These are phyloP conservation scores for Callaeas wilsoni DNA, from an alignment of 2,113 vertebrate genomes.

Conservation along the genomic window DNA sequence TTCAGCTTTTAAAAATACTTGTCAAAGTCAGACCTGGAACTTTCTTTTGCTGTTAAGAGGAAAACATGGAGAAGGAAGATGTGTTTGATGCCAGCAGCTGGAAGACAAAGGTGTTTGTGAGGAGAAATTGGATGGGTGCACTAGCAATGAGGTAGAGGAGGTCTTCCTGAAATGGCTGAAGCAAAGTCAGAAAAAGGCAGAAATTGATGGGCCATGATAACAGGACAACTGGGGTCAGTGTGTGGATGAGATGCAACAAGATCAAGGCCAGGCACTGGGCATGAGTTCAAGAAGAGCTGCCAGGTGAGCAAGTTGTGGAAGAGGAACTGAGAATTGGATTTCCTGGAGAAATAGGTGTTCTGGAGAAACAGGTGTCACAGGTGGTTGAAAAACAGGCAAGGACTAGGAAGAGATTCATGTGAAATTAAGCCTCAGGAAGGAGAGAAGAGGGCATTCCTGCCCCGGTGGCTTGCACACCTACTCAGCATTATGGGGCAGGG, in stretches of 20 bases:
- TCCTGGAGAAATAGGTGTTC: neutral
- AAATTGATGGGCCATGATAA: neutral
- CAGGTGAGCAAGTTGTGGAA: neutral
- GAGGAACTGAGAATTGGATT: neutral
- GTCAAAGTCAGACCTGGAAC: neutral
- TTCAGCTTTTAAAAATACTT: neutral
- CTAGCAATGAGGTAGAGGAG: neutral
- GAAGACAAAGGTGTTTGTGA: neutral
- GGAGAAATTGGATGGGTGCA: neutral
- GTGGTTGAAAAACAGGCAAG: neutral
- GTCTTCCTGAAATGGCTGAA: neutral
- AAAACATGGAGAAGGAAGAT: neutral
- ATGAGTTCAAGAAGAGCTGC: neutral
- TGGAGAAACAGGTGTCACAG: neutral
- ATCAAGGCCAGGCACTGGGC: neutral
- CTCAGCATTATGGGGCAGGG: fast-evolving
- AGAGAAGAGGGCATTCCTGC: neutral
- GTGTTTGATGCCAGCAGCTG: neutral
- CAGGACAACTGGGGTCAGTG: neutral
- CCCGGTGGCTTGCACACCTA: neutral
- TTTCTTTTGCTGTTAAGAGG: neutral
- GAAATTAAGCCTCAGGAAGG: neutral
- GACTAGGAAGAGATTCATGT: neutral
- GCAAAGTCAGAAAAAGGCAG: neutral
- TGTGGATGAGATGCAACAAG: neutral